Evolutionary conservation across 2,113 vertebrate genomes (phyloP).

Genomic region (Cyanistes caeruleus): DNA sequence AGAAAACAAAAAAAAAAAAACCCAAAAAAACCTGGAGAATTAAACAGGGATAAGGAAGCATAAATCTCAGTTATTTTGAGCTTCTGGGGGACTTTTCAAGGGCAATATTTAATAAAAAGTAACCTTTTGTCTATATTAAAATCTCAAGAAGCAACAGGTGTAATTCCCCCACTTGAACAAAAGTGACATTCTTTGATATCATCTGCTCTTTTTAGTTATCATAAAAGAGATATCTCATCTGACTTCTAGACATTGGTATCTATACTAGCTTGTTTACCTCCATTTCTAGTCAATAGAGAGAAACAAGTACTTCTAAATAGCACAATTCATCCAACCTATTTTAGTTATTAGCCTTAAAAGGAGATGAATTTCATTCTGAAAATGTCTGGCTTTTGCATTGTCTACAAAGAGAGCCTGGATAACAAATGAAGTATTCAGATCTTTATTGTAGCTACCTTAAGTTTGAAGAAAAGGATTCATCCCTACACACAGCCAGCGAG

Average conservation of each 20-base stretch:
- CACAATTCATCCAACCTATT: neutral
- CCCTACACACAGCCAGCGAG: neutral
- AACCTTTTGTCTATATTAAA: neutral
- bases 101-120: neutral
- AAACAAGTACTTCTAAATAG: neutral
- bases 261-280: neutral
- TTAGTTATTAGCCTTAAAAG: neutral
- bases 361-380: neutral
- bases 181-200: neutral
- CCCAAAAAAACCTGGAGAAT: neutral
- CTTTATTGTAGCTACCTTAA: neutral
- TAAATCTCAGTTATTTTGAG: neutral
- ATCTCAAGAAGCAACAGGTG: neutral
- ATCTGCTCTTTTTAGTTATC: neutral
- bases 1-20: neutral
- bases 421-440: neutral
- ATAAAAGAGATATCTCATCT: neutral
- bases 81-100: neutral
- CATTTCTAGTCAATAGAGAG: neutral
- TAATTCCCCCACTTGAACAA: neutral
- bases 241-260: neutral
- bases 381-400: neutral
- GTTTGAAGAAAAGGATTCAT: neutral
- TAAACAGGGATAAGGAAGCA: neutral
- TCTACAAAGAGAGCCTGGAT: neutral